These are phyloP conservation scores for Ceratotherium simum DNA, from an alignment of 2,113 vertebrate genomes.

Conservation along the genomic window DNA sequence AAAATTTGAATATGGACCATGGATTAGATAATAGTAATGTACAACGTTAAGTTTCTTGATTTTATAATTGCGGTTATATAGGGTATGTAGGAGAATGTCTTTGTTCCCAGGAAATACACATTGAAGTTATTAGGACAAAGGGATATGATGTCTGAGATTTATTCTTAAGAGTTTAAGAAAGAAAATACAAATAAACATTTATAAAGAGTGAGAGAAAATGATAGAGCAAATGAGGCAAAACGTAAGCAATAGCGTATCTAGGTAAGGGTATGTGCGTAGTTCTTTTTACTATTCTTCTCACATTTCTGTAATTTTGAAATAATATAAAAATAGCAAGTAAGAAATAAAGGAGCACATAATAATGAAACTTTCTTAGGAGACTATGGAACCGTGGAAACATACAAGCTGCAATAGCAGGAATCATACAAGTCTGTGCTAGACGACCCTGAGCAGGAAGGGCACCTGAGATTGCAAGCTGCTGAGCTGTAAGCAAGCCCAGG, in stretches of 20 bases:
- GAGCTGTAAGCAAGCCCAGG: background rate
- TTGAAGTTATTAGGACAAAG: background rate
- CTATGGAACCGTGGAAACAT: background rate
- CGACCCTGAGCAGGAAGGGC: background rate
- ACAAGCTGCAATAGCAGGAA: background rate
- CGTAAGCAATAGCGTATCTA: background rate
- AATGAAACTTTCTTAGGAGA: background rate
- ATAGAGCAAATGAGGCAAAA: background rate
- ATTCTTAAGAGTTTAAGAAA: background rate
- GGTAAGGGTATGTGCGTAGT: background rate
- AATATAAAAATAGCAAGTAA: background rate
- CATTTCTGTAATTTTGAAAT: background rate
- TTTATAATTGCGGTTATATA: background rate
- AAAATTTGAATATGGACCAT: background rate
- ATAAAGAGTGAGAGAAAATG: background rate
- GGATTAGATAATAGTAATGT: background rate
- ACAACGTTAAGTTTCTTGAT: background rate
- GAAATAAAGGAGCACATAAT: background rate
- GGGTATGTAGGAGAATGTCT: background rate
- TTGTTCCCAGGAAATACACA: background rate
- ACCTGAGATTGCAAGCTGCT: background rate
- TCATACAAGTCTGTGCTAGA: background rate
- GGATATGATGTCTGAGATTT: background rate
- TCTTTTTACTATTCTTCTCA: background rate
- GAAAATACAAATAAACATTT: background rate